Percentiles rank a stretch among this genome's conserved stretches.
phyloP scores from a whole-genome alignment of 2,888 invertebrate species.

The Fissipunctia ypsillon region DNA sequence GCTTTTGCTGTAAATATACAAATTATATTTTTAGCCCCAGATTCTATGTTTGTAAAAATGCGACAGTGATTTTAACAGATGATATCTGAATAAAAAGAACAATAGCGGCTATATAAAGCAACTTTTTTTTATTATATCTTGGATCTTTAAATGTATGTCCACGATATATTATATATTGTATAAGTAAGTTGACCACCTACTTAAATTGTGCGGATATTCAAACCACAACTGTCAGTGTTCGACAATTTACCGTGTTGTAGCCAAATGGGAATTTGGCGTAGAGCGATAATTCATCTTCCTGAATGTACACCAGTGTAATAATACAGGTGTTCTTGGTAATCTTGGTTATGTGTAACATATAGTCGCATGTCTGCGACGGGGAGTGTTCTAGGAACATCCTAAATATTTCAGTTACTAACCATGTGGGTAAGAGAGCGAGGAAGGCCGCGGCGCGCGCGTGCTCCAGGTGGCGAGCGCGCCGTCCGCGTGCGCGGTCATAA shows the following conservation, averaged over 20 bases:
- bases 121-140: background rate
- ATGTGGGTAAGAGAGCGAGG: slow-evolving; percentile 96
- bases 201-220: background rate
- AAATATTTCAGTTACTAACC: slow-evolving; percentile 88
- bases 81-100: background rate
- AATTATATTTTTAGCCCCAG: background rate
- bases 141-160: background rate
- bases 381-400: background rate
- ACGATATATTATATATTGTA: too few species aligned
- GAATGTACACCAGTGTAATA: background rate
- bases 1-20: slow-evolving; percentile 93
- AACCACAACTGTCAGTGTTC: background rate
- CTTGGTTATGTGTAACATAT: background rate
- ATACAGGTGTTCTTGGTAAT: background rate
- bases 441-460: slow-evolving; percentile 94
- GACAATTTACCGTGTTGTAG: too few species aligned
- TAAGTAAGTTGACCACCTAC: background rate
- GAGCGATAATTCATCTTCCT: background rate
- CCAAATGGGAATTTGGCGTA: background rate
- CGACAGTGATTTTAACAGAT: background rate
- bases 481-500: slow-evolving; percentile 98
- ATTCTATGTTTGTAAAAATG: background rate
- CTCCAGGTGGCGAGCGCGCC: slow-evolving; percentile 99
- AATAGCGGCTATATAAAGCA: background rate
- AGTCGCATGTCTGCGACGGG: background rate